Conservation (phyloP, 2,888 invertebrate genomes). For the Tiliacea citrago region DNA sequence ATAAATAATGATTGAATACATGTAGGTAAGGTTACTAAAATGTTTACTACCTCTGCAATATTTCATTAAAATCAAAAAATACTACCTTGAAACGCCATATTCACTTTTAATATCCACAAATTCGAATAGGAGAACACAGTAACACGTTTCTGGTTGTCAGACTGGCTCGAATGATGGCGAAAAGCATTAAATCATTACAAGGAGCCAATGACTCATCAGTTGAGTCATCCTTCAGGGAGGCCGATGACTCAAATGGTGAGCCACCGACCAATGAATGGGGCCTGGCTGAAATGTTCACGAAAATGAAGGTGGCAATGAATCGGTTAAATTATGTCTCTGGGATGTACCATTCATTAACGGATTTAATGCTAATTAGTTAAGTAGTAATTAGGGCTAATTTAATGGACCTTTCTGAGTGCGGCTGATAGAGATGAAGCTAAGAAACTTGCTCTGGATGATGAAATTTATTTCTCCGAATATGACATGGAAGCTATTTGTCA, state of each 20-base stretch:
- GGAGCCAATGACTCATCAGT: too few species aligned
- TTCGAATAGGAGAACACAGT: background rate
- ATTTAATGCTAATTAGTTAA: too few species aligned
- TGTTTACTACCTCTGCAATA: conserved; percentile 30
- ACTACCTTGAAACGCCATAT: conserved; percentile 24
- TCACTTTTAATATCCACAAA: conserved; percentile 26
- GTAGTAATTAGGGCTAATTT: too few species aligned
- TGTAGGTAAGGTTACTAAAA: conserved; percentile 21
- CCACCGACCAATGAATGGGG: too few species aligned
- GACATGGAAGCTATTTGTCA: background rate
- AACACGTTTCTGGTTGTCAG: too few species aligned
- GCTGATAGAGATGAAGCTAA: background rate
- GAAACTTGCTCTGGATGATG: background rate
- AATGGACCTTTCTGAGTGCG: too few species aligned
- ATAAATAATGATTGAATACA: conserved; percentile 23
- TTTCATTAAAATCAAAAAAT: conserved; percentile 22
- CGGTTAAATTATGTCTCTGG: too few species aligned
- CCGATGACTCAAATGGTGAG: too few species aligned
- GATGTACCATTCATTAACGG: too few species aligned
- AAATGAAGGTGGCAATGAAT: conserved; percentile 8
- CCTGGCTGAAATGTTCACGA: conserved; percentile 13
- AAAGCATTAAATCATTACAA: too few species aligned
- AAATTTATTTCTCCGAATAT: background rate
- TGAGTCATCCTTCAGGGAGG: too few species aligned
- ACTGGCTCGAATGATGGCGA: too few species aligned